phyloP scores from a whole-genome alignment of 2,797 vertebrate genomes.

The Rhincodon typus region DNA sequence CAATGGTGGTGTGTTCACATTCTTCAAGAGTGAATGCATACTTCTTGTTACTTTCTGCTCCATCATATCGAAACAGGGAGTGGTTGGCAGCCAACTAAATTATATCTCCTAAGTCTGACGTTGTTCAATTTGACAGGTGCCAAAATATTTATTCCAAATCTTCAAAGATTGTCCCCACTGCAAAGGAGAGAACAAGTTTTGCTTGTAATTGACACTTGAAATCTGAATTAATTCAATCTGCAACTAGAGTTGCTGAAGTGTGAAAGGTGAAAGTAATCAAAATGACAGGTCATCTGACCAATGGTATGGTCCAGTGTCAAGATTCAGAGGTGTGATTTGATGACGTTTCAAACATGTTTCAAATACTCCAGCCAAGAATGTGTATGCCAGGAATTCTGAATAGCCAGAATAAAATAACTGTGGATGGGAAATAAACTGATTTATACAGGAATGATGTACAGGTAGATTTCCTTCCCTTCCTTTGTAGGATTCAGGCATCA shows the following conservation, averaged over 20 bases:
- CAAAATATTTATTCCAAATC: conserved; percentile 13
- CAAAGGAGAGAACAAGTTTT: not conserved
- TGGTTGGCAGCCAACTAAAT: not conserved
- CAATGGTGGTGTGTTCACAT: not conserved
- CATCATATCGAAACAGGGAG: not conserved
- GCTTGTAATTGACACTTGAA: not conserved
- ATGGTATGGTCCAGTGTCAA: not conserved
- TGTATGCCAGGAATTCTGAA: not conserved
- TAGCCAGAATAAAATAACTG: not conserved
- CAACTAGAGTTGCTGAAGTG: not conserved
- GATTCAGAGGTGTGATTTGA: not conserved
- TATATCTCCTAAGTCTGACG: not conserved
- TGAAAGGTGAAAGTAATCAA: not conserved
- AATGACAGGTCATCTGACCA: not conserved
- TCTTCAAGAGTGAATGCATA: not conserved
- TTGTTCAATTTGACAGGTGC: not conserved
- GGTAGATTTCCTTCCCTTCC: not conserved
- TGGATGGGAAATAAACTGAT: not conserved
- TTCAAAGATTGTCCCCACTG: not conserved
- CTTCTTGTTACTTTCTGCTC: not conserved
- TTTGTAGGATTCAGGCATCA: not conserved
- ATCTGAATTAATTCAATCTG: not conserved
- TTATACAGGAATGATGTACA: not conserved
- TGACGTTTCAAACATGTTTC: not conserved
- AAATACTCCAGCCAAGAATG: not conserved